Evolutionary conservation across 1,140 invertebrate genomes (phyloP), one percentile per base, ranked within the genome.

Genomic region (Saxidomus purpurata): DNA sequence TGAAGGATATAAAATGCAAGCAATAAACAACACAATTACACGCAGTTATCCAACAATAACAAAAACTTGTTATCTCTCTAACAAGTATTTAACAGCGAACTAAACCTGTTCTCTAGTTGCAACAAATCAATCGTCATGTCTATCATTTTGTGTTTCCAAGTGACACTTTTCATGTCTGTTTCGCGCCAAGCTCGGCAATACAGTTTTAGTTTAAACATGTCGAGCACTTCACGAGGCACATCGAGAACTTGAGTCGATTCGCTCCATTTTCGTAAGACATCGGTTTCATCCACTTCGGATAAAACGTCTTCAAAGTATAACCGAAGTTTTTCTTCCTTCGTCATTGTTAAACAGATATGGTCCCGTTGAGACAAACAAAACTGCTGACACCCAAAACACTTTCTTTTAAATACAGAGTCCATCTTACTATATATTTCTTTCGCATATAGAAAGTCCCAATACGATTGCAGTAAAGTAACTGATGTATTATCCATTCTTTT

Each of bases 121-220:
- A 55, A 15, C 2, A 80, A 15, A 36, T 59, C n/a, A 1, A 55
- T 36, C 17, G 38, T 55, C 77, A 82, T 82, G 34, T 36, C 3
- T 61, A 63, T 82, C 52, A 82, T 82, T 82, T 63, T 63, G 11
- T 8, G 61, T 63, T 63, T 82, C 59, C 80, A 82, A 11, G 4
- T 6, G 1, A 34, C 1, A 43, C 11, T 63, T 61, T 82, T 82
- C 76, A 52, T 79, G 28, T 79, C 76, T 6, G 76, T 79, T 52
- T 79, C 76, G 25, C 80, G 80, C 52, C 80, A 82, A 34, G 61
- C 80, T 3, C n/a, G 22, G 40, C 52, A 82, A 82, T 82, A 82
- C 28, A 82, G 13, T 82, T 82, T 82, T n/a, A n/a, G n/a, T n/a
- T n/a, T n/a, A n/a, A n/a, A n/a, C n/a, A n/a, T n/a, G n/a, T n/a